Evolutionary conservation across 1,140 invertebrate genomes (phyloP), one percentile per base, ranked within the genome.

Genomic region (Drosophila rhopaloa): DNA sequence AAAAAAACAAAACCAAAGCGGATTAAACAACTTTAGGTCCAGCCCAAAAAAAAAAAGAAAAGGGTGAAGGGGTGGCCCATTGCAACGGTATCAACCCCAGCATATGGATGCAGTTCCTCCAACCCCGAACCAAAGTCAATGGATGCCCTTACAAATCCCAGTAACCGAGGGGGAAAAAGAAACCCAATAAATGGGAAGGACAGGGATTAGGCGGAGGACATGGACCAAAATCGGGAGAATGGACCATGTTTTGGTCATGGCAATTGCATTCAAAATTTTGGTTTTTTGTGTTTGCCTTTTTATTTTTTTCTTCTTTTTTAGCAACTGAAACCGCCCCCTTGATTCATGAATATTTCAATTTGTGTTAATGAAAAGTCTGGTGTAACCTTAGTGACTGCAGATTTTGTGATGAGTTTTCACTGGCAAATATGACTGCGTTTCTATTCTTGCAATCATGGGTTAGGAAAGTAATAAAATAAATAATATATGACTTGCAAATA

Each of bases 331-430:
- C 10, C 72, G 44, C 38, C 43, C 67, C 24, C 29, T 50, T 2
- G 14, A 35, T 65, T 55, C 72, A 76, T 76, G 73, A 76, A 76
- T 76, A 76, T 76, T 76, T 76, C 35, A 76, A 76, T 76, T 54
- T 76, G 71, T 37, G 41, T 53, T 76, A 76, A 75, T 76, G 72
- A 76, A 76, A 76, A 75, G 19, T 70, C 43, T 67, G 66, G 41
- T 14, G 27, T 66, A 55, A 38, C 66, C 61, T 37, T 41, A 46
- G 62, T 40, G 37, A 67, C 66, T 24, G 38, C 5, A 10, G n/a
- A 19, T 55, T 54, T 13, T 4, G 10, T 5, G 6, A 38, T 5
- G 57, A 10, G 32, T 27, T 27, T 48, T 11, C 10, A 24, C 4
- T n/a, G 44, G 14, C 0, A 44, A 19, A 10, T 9, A 4, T 7